Percentiles rank a stretch among this genome's conserved stretches.
Conservation (phyloP, 2,888 invertebrate species). For the Ecliptopera silaceata region DNA sequence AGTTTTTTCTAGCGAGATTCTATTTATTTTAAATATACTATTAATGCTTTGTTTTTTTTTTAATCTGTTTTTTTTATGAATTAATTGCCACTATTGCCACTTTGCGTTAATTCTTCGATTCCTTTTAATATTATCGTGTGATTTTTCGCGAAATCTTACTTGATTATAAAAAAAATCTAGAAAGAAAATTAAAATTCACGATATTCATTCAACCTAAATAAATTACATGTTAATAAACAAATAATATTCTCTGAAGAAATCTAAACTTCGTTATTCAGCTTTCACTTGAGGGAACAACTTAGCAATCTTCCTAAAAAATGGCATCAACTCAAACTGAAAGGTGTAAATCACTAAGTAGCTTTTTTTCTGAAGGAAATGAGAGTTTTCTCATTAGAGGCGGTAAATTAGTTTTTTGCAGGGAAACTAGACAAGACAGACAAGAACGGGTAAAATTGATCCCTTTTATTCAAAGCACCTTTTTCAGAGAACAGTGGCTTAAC, state of each 20-base stretch:
- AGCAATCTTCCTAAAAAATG: conserved; percentile 8
- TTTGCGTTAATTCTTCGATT: no score
- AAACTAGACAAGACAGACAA: conserved; percentile 38
- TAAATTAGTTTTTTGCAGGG: conserved; percentile 57
- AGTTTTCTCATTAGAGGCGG: conserved; percentile 70
- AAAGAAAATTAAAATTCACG: no score
- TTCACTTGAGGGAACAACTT: neutral
- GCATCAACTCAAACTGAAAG: conserved; percentile 36
- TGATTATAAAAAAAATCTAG: no score
- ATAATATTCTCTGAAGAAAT: neutral
- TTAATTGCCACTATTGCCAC: no score
- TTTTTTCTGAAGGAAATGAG: conserved; percentile 56
- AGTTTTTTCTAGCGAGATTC: conserved; percentile 48
- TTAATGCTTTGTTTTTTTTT: no score
- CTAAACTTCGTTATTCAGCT: conserved; percentile 10
- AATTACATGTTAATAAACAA: neutral
- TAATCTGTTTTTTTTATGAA: no score
- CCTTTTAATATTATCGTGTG: no score
- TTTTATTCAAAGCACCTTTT: conserved; percentile 26
- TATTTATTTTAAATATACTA: neutral
- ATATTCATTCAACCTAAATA: neutral
- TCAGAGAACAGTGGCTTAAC: conserved; percentile 16
- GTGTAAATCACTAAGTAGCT: conserved; percentile 52
- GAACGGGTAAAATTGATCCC: conserved; percentile 49
- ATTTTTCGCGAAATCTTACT: no score